Evolutionary conservation across 2,888 invertebrate genomes (phyloP).

Genomic region (Allacma fusca): DNA sequence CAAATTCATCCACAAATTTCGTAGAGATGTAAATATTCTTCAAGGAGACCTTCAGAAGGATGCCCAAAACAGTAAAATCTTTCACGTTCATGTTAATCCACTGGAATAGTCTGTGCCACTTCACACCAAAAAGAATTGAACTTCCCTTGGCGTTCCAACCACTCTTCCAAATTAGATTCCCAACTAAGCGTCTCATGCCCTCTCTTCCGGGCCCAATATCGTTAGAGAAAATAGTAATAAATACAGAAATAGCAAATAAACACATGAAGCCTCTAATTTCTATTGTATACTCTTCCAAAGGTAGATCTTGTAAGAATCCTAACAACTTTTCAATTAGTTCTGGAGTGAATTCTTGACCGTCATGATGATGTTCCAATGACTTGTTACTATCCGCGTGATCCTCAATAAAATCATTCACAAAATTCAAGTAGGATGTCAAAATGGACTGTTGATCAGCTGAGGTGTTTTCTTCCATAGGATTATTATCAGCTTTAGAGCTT

Average conservation of each 20-base stretch:
- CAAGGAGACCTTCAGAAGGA: slow-evolving; percentile 45
- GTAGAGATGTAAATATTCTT: slow-evolving; percentile 57
- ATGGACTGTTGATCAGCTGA: background rate
- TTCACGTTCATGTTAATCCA: slow-evolving; percentile 39
- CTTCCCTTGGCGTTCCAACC: slow-evolving; percentile 51
- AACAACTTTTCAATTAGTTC: slow-evolving; percentile 49
- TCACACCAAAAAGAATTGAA: slow-evolving; percentile 52
- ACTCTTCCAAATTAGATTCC: slow-evolving; percentile 42
- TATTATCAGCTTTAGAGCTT: background rate
- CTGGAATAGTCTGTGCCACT: slow-evolving; percentile 52
- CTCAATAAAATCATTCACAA: slow-evolving; percentile 47
- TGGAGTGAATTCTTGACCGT: slow-evolving; percentile 38
- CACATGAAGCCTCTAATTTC: slow-evolving; percentile 46
- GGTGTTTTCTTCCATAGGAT: background rate
- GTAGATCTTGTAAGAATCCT: slow-evolving; percentile 45
- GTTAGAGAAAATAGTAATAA: slow-evolving; percentile 8
- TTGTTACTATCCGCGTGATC: background rate
- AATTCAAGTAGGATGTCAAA: slow-evolving; percentile 35
- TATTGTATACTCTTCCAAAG: slow-evolving; percentile 53
- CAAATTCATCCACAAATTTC: slow-evolving; percentile 51
- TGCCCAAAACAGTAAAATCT: slow-evolving; percentile 31
- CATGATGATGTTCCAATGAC: background rate
- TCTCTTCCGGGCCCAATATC: background rate
- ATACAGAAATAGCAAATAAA: slow-evolving; percentile 37
- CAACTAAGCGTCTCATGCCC: background rate